These are phyloP conservation scores for Chalcosyrphus nemorum DNA, from an alignment of 2,888 invertebrate species.

Conservation along the genomic window DNA sequence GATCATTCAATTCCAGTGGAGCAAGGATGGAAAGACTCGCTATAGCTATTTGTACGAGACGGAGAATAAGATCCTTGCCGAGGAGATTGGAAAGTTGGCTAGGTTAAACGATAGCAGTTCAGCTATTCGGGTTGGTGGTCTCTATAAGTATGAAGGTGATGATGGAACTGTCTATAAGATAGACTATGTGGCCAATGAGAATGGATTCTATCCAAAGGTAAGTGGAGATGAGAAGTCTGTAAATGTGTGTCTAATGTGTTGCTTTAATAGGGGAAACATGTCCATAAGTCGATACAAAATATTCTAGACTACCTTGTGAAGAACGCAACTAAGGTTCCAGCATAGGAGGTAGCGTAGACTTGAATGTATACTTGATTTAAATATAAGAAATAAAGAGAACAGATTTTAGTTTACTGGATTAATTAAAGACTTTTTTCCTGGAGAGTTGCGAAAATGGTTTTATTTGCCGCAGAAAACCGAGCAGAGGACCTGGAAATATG, in stretches of 20 bases:
- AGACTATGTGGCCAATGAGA: constrained; percentile 83
- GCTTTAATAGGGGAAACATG: constrained; percentile 33
- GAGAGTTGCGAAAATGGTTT: background rate
- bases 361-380: background rate
- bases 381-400: background rate
- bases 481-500: background rate
- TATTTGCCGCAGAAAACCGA: background rate
- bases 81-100: constrained; percentile 76
- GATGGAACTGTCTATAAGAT: constrained; percentile 82
- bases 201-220: constrained; percentile 80
- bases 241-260: too few relatives aligned
- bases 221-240: background rate
- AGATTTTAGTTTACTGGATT: background rate
- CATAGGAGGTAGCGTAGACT: background rate
- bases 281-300: constrained; percentile 43
- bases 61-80: constrained; percentile 83
- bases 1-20: constrained; percentile 79
- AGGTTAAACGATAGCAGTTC: constrained; percentile 25
- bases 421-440: too few relatives aligned
- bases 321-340: constrained; percentile 24
- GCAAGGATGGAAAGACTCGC: constrained; percentile 77
- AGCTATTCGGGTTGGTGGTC: constrained; percentile 79
- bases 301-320: constrained; percentile 38
- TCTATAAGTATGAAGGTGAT: constrained; percentile 85
- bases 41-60: constrained; percentile 82